Evolutionary conservation across 2,113 vertebrate genomes (phyloP).

Genomic region (Cynocephalus volans): DNA sequence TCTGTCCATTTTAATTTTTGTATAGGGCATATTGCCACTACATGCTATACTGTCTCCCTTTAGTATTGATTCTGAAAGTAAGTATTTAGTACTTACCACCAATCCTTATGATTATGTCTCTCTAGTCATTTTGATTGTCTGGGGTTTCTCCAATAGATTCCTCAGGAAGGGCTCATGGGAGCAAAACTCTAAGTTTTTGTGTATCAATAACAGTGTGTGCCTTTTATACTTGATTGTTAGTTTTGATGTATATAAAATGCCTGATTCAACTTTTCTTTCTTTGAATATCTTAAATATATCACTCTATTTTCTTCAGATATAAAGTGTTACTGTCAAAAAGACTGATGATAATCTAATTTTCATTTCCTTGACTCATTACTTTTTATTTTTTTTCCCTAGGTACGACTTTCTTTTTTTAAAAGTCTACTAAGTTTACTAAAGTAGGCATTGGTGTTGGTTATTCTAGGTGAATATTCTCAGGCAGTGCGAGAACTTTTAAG

Average conservation of each 20-base stretch:
- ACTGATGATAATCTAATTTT: not conserved
- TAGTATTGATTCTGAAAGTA: no score
- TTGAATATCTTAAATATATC: not conserved
- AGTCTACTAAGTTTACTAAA: not conserved
- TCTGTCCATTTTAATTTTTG: not conserved
- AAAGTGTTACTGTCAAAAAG: not conserved
- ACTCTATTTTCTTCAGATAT: not conserved
- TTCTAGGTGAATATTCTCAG: not conserved
- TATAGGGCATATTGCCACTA: fast-evolving
- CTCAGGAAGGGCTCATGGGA: not conserved
- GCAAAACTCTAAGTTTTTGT: not conserved
- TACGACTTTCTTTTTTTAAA: not conserved
- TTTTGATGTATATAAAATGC: slow-evolving; percentile 34
- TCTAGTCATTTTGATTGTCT: not conserved
- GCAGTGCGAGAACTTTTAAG: not conserved
- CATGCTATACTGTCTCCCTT: not conserved
- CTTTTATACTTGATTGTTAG: not conserved
- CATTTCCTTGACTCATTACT: not conserved
- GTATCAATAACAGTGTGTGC: not conserved
- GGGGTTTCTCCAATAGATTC: not conserved
- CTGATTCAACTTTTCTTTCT: not conserved
- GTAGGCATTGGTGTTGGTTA: not conserved
- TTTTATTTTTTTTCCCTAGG: not conserved
- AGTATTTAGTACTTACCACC: not conserved
- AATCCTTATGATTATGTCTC: not conserved